Base-by-base conservation (phyloP, 2,113 vertebrate species). In the Turnix velox region DNA sequence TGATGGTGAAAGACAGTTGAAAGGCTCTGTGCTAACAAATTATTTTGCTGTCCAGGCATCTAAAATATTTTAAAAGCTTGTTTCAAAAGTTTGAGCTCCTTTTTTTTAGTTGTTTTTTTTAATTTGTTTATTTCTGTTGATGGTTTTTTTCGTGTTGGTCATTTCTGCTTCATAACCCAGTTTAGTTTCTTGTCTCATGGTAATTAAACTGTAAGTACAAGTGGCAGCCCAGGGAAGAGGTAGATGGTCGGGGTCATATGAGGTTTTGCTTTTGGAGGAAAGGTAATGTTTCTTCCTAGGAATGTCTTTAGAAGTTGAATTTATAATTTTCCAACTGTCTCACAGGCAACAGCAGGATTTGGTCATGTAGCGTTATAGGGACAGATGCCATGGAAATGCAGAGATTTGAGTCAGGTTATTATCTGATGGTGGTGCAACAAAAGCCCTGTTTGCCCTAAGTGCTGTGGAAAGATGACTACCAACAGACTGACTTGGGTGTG, bases 41-140 rank as follows among this genome's bases (percentile, higher is more conserved):
- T 72, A 33, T 89, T 92, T 42, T 42, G 7, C 62, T 87, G 42
- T 59, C 45, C 91, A 78, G 59, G 75, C 30, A 25, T 48, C 65
- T 87, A n/a, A 84, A 82, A n/a, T 79, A 45, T 68, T 93, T 94
- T 88, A 37, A 91, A 87, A 92, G 33, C 58, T 30, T n/a, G 49
- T 14, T 68, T 83, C 86, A 52, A 92, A 92, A 84, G 22, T 17
- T 82, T 30, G 17, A 28, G 15, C 5, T 43, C 51, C n/a, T 28
- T 42, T 46, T 9, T 63, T 39, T 14, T 33, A 42, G 13, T 57
- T 42, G 11, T 15, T 43, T 55, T 84, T 93, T 92, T 73, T n/a
- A n/a, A n/a, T n/a, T n/a, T n/a, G n/a, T n/a, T n/a, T n/a, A n/a
- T n/a, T n/a, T n/a, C n/a, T n/a, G n/a, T n/a, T n/a, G n/a, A n/a